Base-by-base conservation (phyloP, 2,797 vertebrate genomes). In the Poecilia wingei region DNA sequence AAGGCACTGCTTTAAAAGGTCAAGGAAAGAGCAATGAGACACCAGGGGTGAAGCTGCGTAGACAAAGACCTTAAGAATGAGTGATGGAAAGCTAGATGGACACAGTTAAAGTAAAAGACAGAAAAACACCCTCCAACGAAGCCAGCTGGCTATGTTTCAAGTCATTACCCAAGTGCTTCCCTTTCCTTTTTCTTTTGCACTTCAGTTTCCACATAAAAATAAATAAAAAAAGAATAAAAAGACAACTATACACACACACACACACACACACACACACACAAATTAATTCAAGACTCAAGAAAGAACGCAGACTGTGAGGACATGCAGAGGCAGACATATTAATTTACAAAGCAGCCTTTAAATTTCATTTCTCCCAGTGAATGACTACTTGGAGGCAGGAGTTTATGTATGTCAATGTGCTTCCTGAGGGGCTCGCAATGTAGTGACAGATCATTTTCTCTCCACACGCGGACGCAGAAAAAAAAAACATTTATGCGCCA, bases 81-180 rank as follows among this genome's bases (percentile, higher is more conserved):
- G 16, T 53, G 49, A 53, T 57, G 71, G 74, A 82, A 47, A 81
- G 72, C 80, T 53, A 51, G 5, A 73, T 51, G 74, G 72, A 81
- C 33, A 85, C 72, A 82, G n/a, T 55, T 20, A 82, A 57, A 83
- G 78, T 79, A 75, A 87, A 78, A 93, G 47, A 84, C 72, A 83
- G 13, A 74, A 14, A 83, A 78, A 82, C 51, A 80, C 76, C 80
- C 33, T 57, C 85, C 76, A 73, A 85, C 45, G 47, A 41, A 86
- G 85, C 84, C 89, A 92, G 80, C 85, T 93, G 94, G 93, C 88
- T 25, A 20, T 18, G 75, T 86, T 91, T 91, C 89, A 94, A 91
- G 83, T 93, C 90, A 93, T 93, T 93, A 90, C 84, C 84, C 82
- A 79, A 93, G 88, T 91, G 91, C 91, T 90, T 91, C 81, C 78